These are phyloP conservation scores for Mixornis gularis DNA, from an alignment of 2,113 vertebrate genomes.

Conservation along the genomic window DNA sequence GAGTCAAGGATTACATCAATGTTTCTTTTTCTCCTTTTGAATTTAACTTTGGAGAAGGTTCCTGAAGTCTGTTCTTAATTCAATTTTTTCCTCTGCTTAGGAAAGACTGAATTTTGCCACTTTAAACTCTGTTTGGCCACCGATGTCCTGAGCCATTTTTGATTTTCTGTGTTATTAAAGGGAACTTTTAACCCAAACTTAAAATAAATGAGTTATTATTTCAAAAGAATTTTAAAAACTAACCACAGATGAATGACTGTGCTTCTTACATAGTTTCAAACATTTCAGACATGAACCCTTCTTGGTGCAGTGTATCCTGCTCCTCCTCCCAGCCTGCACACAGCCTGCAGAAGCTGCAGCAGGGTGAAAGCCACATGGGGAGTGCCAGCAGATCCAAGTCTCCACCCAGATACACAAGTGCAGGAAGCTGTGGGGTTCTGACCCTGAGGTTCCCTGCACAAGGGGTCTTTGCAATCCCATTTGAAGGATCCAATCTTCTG, in stretches of 20 bases:
- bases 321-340: not conserved
- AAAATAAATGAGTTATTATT: not conserved
- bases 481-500: not conserved
- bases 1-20: not conserved
- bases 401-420: not conserved
- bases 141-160: not conserved
- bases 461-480: not conserved
- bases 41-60: not conserved
- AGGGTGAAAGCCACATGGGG: not conserved
- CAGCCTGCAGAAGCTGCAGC: not conserved
- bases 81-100: not conserved
- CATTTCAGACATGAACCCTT: not conserved
- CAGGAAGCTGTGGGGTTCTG: not conserved
- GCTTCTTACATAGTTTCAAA: not conserved
- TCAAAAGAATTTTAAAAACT: not conserved
- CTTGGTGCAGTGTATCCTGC: accelerated
- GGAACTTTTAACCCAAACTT: not conserved
- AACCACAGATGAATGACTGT: not conserved
- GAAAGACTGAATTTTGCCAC: not conserved
- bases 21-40: not conserved
- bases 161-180: not conserved
- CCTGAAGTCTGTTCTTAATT: not conserved
- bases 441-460: not conserved
- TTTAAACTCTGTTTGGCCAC: not conserved
- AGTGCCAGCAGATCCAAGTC: not conserved